Conservation (phyloP, 2,888 invertebrate species). For the Cataglyphis cursor region DNA sequence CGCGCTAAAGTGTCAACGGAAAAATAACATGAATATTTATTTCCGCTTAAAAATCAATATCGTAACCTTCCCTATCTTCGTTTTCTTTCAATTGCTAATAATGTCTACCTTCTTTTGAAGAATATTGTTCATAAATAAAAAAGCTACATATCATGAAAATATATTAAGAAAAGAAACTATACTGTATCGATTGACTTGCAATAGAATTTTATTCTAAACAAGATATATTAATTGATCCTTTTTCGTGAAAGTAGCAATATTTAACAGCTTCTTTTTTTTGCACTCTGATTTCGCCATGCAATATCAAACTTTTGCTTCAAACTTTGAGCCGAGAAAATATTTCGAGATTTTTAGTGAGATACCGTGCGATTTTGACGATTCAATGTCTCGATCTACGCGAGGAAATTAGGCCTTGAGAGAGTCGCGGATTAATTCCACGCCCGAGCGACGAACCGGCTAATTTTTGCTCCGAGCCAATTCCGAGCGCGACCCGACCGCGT, state of each 20-base stretch:
- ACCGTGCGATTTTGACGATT: constrained; percentile 1
- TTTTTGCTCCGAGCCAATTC: constrained; percentile 75
- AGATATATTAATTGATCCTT: background rate
- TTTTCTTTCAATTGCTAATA: background rate
- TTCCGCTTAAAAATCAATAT: background rate
- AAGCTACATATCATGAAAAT: background rate
- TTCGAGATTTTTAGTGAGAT: too few relatives aligned
- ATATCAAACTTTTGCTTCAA: background rate
- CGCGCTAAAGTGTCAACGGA: background rate
- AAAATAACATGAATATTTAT: constrained; percentile 13
- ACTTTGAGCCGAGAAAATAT: background rate
- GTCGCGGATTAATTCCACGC: constrained; percentile 69
- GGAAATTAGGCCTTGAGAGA: constrained; percentile 28
- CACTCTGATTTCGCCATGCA: background rate
- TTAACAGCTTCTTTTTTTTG: background rate
- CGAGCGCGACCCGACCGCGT: constrained; percentile 64
- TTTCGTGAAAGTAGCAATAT: background rate
- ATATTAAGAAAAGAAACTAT: too few relatives aligned
- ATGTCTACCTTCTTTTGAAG: background rate
- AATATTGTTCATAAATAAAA: background rate
- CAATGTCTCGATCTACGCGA: background rate
- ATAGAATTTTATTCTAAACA: background rate
- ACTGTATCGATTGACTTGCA: background rate
- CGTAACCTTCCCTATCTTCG: background rate
- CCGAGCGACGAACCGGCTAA: constrained; percentile 76